Percentiles rank a stretch among this genome's conserved stretches.
These are phyloP conservation scores for Enteromius mattozi DNA, from an alignment of 2,797 vertebrate species.

Conservation along the genomic window DNA sequence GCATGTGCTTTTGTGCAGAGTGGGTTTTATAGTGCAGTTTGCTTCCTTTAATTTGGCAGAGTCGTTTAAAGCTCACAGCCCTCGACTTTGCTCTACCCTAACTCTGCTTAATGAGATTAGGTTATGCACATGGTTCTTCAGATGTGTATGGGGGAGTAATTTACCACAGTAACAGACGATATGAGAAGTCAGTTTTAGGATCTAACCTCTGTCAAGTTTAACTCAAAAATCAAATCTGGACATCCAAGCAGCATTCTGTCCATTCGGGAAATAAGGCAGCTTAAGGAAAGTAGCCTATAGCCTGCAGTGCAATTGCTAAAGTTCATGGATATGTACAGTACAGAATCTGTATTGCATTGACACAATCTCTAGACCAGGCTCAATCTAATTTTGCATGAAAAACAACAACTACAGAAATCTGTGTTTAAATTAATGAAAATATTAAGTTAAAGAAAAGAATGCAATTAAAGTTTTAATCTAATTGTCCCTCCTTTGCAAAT, in stretches of 20 bases:
- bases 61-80: slow-evolving; percentile 67
- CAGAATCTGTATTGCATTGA: background rate
- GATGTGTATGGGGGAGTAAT: slow-evolving; percentile 73
- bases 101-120: slow-evolving; percentile 79
- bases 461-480: background rate
- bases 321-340: background rate
- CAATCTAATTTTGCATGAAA: background rate
- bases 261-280: background rate
- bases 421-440: background rate
- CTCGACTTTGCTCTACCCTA: slow-evolving; percentile 67
- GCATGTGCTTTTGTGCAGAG: slow-evolving; percentile 70
- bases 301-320: too few species aligned
- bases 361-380: background rate
- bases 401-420: background rate
- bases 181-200: slow-evolving; percentile 64
- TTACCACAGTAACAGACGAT: slow-evolving; percentile 67
- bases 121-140: slow-evolving; percentile 76
- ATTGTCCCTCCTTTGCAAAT: background rate
- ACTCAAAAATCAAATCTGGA: slow-evolving; percentile 42
- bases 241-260: slow-evolving; percentile 5
- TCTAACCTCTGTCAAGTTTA: slow-evolving; percentile 56
- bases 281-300: background rate
- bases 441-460: background rate
- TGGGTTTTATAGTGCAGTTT: slow-evolving; percentile 60
- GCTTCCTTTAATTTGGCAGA: slow-evolving; percentile 71